phyloP scores from a whole-genome alignment of 2,888 invertebrate genomes.

The Crepidodera aurea region DNA sequence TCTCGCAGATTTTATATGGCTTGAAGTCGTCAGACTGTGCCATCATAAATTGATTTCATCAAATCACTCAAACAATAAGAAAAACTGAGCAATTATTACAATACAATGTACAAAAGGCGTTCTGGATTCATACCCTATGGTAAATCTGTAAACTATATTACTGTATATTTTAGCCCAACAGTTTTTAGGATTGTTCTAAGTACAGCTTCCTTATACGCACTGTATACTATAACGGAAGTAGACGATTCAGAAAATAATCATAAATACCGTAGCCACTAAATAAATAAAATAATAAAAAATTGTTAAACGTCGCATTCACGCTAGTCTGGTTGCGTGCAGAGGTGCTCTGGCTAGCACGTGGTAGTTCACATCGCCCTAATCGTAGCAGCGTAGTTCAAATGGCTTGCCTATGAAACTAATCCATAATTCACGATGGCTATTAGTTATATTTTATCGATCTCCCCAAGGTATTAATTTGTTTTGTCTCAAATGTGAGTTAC shows the following conservation, averaged over 20 bases:
- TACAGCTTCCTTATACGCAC: too few relatives aligned
- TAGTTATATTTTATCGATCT: conserved; percentile 50
- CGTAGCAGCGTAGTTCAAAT: conserved; percentile 47
- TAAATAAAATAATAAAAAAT: conserved; percentile 25
- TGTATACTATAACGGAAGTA: too few relatives aligned
- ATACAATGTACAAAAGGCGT: too few relatives aligned
- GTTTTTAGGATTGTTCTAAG: too few relatives aligned
- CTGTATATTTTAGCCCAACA: too few relatives aligned
- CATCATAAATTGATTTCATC: too few relatives aligned
- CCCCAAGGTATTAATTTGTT: conserved; percentile 46
- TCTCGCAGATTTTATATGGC: too few relatives aligned
- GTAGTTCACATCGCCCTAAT: conserved; percentile 48
- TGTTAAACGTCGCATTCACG: conserved; percentile 18
- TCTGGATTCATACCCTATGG: too few relatives aligned
- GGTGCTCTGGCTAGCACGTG: conserved; percentile 44
- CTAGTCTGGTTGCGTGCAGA: conserved; percentile 45
- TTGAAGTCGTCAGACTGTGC: too few relatives aligned
- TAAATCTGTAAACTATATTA: too few relatives aligned
- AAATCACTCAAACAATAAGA: too few relatives aligned
- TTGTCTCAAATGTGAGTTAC: conserved; percentile 18
- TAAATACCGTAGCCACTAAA: conserved; percentile 9
- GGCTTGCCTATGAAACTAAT: conserved; percentile 46
- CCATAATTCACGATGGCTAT: conserved; percentile 52
- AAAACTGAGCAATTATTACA: too few relatives aligned
- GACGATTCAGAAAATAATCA: conserved; percentile 22